A percentile compares a stretch with the other conserved stretches of the same genome.
phyloP scores from a whole-genome alignment of 1,140 invertebrate genomes.

The Nymphalis io region DNA sequence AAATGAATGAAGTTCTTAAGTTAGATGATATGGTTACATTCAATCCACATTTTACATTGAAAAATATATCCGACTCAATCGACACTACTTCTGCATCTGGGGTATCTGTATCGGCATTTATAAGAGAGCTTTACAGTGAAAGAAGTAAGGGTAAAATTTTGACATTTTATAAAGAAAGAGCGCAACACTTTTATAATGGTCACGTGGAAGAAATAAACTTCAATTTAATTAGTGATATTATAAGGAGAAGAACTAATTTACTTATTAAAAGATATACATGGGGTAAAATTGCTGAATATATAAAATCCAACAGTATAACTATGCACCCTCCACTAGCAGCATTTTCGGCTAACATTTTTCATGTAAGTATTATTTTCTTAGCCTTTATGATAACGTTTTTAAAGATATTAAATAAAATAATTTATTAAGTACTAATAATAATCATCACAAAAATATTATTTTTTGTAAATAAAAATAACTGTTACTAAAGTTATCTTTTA shows the following conservation, averaged over 20 bases:
- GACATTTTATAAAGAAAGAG: constrained; percentile 92
- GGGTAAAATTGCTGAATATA: constrained; percentile 88
- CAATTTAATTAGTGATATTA: constrained; percentile 88
- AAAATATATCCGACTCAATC: constrained; percentile 90
- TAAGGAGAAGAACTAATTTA: constrained; percentile 88
- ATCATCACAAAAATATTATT: too few species aligned
- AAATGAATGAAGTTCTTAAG: constrained; percentile 93
- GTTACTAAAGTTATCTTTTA: too few species aligned
- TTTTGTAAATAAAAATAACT: too few species aligned
- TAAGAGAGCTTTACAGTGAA: constrained; percentile 89
- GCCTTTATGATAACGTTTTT: background rate
- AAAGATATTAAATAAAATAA: background rate
- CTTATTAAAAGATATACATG: constrained; percentile 89
- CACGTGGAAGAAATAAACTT: constrained; percentile 92
- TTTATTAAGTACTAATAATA: background rate
- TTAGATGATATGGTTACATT: constrained; percentile 93
- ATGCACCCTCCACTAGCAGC: constrained; percentile 88
- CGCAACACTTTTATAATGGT: constrained; percentile 91
- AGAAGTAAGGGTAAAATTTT: constrained; percentile 88
- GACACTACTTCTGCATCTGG: constrained; percentile 84
- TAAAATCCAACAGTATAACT: constrained; percentile 86
- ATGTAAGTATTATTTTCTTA: constrained; percentile 74
- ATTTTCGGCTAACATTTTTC: constrained; percentile 89
- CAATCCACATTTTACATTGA: constrained; percentile 91
- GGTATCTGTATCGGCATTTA: constrained; percentile 87